Percentiles rank a stretch among this genome's conserved stretches.
These are phyloP conservation scores for Xanthia icteritia DNA, from an alignment of 2,888 invertebrate species.

Conservation along the genomic window DNA sequence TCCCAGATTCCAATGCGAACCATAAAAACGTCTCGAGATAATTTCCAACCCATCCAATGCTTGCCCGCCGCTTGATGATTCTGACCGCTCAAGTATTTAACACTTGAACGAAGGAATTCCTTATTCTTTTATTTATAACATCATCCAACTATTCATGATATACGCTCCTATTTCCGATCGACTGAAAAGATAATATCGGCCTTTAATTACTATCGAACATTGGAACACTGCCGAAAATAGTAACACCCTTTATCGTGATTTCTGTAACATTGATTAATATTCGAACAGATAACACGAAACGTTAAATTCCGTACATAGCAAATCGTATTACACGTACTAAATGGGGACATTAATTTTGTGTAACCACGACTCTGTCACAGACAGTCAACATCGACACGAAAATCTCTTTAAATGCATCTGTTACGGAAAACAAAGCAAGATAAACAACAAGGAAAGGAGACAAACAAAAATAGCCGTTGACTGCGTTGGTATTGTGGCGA, in stretches of 20 bases:
- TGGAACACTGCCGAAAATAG: conserved; percentile 59
- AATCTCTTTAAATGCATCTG: conserved; percentile 68
- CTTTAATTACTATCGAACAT: conserved; percentile 59
- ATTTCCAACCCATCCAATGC: conserved; percentile 86
- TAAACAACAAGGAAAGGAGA: conserved; percentile 65
- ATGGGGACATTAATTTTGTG: conserved; percentile 52
- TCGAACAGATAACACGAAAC: conserved; percentile 43
- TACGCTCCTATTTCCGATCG: conserved; percentile 54
- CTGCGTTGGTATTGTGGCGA: conserved; percentile 71
- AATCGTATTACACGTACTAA: conserved; percentile 48
- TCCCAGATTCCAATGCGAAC: conserved; percentile 89
- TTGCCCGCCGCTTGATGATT: conserved; percentile 75
- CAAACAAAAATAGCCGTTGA: conserved; percentile 70
- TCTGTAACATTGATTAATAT: conserved; percentile 64
- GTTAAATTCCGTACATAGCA: conserved; percentile 49
- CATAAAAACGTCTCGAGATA: conserved; percentile 89
- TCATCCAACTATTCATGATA: conserved; percentile 57
- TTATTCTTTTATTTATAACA: conserved; percentile 68
- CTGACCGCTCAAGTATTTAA: conserved; percentile 83
- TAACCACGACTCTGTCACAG: conserved; percentile 58
- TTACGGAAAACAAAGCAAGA: conserved; percentile 73
- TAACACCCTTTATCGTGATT: conserved; percentile 55
- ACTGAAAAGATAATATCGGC: conserved; percentile 49
- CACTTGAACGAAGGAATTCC: conserved; percentile 79
- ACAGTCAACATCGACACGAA: conserved; percentile 63